Conservation (phyloP, 2,888 invertebrate species). For the Chrysolina haemoptera region DNA sequence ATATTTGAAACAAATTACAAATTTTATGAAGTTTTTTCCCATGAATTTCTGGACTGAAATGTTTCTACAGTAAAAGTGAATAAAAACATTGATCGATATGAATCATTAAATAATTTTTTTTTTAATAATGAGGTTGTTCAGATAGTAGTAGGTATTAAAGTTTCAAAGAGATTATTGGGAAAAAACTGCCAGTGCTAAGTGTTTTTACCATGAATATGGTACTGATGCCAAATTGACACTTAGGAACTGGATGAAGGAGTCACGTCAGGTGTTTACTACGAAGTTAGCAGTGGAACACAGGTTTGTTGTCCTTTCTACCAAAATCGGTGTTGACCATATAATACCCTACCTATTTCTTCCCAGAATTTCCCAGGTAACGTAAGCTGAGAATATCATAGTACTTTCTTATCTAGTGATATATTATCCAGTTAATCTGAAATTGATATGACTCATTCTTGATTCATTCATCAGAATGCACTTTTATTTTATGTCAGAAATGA, state of each 20-base stretch:
- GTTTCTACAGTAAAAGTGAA: no score
- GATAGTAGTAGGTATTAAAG: no score
- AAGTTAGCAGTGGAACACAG: constrained; percentile 68
- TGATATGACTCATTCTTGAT: background rate
- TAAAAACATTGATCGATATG: no score
- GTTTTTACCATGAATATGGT: constrained; percentile 48
- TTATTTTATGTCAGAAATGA: no score
- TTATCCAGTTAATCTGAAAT: background rate
- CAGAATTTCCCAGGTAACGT: constrained; percentile 41
- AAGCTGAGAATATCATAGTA: constrained; percentile 33
- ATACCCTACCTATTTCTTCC: constrained; percentile 18
- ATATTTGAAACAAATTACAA: background rate
- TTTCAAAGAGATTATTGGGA: constrained; percentile 33
- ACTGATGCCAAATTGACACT: constrained; percentile 67
- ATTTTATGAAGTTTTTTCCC: background rate
- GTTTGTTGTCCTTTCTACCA: constrained; percentile 64
- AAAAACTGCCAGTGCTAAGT: constrained; percentile 65
- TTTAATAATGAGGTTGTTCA: no score
- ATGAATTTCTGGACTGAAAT: no score
- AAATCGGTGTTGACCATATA: constrained; percentile 44
- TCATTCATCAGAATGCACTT: no score
- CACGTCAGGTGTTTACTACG: constrained; percentile 68
- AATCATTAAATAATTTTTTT: no score
- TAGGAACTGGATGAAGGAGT: constrained; percentile 70
- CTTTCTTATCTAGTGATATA: constrained; percentile 28